These are phyloP conservation scores for Protophormia terraenovae DNA, from an alignment of 2,888 invertebrate species.

Conservation along the genomic window DNA sequence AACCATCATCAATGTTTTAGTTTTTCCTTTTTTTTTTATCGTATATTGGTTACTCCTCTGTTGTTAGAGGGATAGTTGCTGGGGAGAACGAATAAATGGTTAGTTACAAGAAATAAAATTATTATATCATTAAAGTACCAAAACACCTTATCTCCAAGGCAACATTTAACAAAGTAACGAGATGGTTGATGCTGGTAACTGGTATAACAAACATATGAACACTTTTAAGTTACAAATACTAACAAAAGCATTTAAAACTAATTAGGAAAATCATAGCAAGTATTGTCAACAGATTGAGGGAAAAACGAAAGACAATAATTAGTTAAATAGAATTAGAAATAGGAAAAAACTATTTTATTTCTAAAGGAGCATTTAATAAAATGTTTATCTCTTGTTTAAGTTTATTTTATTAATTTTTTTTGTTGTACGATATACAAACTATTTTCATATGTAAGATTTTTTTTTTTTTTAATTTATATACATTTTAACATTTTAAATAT, in stretches of 20 bases:
- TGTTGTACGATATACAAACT: too few species aligned
- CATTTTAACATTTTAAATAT: too few species aligned
- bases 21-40: not conserved
- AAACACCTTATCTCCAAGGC: slow-evolving; percentile 27
- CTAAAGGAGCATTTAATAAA: too few species aligned
- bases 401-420: not conserved
- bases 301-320: not conserved
- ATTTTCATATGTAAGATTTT: too few species aligned
- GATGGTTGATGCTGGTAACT: not conserved
- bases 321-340: not conserved
- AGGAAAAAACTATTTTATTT: too few species aligned
- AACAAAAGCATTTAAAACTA: slow-evolving; percentile 4
- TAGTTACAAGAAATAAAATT: slow-evolving; percentile 1
- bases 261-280: not conserved
- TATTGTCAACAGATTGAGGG: slow-evolving; percentile 4
- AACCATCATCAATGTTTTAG: not conserved
- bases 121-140: slow-evolving; percentile 14
- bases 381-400: too few species aligned
- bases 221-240: not conserved
- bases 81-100: not conserved
- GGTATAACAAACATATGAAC: not conserved
- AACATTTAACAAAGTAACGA: not conserved
- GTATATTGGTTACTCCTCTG: not conserved
- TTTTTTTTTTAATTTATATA: too few species aligned
- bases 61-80: not conserved